Base-by-base conservation (phyloP, 2,888 invertebrate species). In the Ceramica pisi region DNA sequence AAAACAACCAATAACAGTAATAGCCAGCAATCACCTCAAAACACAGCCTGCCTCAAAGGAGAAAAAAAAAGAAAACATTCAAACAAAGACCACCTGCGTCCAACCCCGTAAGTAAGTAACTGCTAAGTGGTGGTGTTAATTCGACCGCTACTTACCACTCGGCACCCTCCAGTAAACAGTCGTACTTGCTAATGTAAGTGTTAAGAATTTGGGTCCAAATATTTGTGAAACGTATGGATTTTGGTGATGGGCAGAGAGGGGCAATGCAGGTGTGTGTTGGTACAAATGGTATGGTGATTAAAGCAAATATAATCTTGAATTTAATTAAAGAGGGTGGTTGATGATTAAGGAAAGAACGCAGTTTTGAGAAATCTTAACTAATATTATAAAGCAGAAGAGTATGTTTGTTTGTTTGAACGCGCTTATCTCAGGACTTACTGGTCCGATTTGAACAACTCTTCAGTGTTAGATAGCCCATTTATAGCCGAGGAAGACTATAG, bases 51-150 rank as follows among this genome's bases (percentile, higher is more conserved):
- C 35, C 31, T 31, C n/a, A 65, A 83, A 71, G 83, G 7, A 46
- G 84, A 84, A 87, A 87, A 83, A 87, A 83, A 71, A 83, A 84
- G 74, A 80, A 86, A 84, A 83, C 86, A 76, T 90, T 93, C 90
- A 92, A 94, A 95, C 94, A 95, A 94, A 94, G 95, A 94, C 94
- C 95, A 95, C 95, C 95, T 95, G 95, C 93, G 86, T 86, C 90
- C 91, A 89, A 91, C 94, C 92, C 86, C 80, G 87, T 91, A 92
- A 91, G 91, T 92, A 90, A 90, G 92, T 92, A 90, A 90, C 90
- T 83, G 94, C 92, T 95, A 95, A 95, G 90, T 91, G 92, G 83
- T 88, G 86, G 94, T 94, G 94, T 93, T 95, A 95, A 95, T 94
- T 91, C 82, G 86, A 81, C 86, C 75, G 85, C 87, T 89, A 88